Evolutionary conservation across 2,113 vertebrate species (phyloP).

Genomic region (Siniperca chuatsi): DNA sequence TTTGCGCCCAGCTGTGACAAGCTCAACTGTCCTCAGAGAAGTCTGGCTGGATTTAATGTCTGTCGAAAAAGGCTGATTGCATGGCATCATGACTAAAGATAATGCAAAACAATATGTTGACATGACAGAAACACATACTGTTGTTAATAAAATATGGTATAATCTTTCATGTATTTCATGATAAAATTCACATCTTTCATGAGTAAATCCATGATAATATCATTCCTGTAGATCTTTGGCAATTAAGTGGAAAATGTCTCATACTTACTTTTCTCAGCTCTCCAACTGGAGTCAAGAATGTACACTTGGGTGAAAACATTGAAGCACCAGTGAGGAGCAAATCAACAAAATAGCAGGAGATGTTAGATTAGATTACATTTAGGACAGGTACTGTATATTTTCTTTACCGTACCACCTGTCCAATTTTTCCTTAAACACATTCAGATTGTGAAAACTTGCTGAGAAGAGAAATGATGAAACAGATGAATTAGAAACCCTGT

Average conservation of each 20-base stretch:
- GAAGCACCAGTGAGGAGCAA: slow-evolving; percentile 26
- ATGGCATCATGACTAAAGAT: slow-evolving; percentile 43
- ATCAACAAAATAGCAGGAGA: slow-evolving; percentile 47
- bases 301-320: slow-evolving; percentile 39
- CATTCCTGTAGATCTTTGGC: slow-evolving; percentile 22
- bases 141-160: slow-evolving; percentile 10
- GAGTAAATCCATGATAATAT: background rate
- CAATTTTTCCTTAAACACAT: slow-evolving; percentile 34
- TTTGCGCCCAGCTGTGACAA: slow-evolving; percentile 72
- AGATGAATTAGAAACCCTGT: background rate
- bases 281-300: slow-evolving; percentile 35
- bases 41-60: slow-evolving; percentile 57
- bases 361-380: slow-evolving; percentile 51
- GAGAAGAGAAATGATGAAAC: slow-evolving; percentile 24
- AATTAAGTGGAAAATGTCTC: slow-evolving; percentile 19
- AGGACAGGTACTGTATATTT: slow-evolving; percentile 35
- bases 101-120: slow-evolving; percentile 41
- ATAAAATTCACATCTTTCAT: slow-evolving; percentile 7
- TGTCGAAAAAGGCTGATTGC: slow-evolving; percentile 43
- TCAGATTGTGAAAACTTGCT: slow-evolving; percentile 20
- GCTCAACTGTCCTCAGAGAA: slow-evolving; percentile 57
- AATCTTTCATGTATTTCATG: background rate
- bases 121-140: slow-evolving; percentile 15
- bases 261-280: background rate
- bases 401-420: slow-evolving; percentile 15